A percentile compares a stretch with the other conserved stretches of the same genome.
Evolutionary conservation across 2,888 invertebrate species (phyloP).

Genomic region (Campaea margaritaria): DNA sequence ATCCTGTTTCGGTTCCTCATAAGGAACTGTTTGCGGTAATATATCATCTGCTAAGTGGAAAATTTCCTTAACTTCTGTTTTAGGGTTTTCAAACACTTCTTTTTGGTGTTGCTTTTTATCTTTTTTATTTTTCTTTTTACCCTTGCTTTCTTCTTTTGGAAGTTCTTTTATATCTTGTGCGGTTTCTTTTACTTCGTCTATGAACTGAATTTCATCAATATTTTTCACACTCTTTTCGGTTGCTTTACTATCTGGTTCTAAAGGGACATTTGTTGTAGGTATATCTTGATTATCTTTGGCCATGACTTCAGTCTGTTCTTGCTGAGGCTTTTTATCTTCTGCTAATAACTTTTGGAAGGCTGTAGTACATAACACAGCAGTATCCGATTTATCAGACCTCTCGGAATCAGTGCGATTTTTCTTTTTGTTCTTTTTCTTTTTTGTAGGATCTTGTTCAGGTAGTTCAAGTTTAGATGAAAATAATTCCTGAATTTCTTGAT

Average conservation of each 20-base stretch:
- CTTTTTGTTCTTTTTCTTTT: conserved; percentile 75
- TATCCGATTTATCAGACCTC: conserved; percentile 65
- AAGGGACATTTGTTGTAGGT: not conserved
- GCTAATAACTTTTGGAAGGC: conserved; percentile 65
- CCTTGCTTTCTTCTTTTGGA: conserved; percentile 35
- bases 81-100: conserved; percentile 24
- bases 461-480: conserved; percentile 26
- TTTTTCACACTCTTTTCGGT: conserved; percentile 14
- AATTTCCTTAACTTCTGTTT: conserved; percentile 19
- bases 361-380: conserved; percentile 58
- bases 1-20: conserved; percentile 11
- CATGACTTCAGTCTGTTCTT: conserved; percentile 25
- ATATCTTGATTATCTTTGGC: conserved; percentile 10
- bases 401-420: conserved; percentile 73
- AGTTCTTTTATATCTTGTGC: conserved; percentile 22
- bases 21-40: not conserved
- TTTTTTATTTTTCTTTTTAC: conserved; percentile 53
- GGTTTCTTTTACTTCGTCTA: conserved; percentile 23
- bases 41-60: conserved; percentile 11
- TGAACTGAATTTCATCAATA: conserved; percentile 15
- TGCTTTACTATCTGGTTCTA: conserved; percentile 4
- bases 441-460: conserved; percentile 54
- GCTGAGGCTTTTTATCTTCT: conserved; percentile 43
- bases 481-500: conserved; percentile 31
- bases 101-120: conserved; percentile 46